Percentiles rank a stretch among this genome's conserved stretches.
Evolutionary conservation across 2,888 invertebrate genomes (phyloP).

Genomic region (Epistrophe grossulariae): DNA sequence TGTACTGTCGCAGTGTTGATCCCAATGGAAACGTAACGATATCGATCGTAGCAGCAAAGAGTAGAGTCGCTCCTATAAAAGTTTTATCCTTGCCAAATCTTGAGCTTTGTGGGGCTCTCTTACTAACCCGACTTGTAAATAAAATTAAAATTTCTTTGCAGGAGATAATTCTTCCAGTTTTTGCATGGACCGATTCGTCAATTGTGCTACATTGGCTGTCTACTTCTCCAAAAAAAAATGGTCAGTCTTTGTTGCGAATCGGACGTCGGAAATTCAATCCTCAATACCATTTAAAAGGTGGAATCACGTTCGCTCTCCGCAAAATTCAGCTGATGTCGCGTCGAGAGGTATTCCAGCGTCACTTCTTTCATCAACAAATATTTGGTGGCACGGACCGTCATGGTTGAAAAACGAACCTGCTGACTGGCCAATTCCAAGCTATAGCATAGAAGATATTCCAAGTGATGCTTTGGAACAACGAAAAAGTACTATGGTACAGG

Average conservation of each 20-base stretch:
- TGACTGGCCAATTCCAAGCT: too few species aligned
- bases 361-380: not conserved
- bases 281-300: not conserved
- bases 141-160: too few species aligned
- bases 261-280: slow-evolving; percentile 28
- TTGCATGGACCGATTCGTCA: too few species aligned
- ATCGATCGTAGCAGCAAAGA: slow-evolving; percentile 28
- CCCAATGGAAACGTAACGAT: not conserved
- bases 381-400: too few species aligned
- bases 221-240: slow-evolving; percentile 24
- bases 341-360: slow-evolving; percentile 37
- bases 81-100: slow-evolving; percentile 39
- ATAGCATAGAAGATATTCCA: too few species aligned
- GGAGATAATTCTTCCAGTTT: too few species aligned
- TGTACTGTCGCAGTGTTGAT: slow-evolving; percentile 31
- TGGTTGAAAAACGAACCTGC: too few species aligned
- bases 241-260: slow-evolving; percentile 39
- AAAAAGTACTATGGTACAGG: not conserved
- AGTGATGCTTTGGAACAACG: too few species aligned
- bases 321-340: slow-evolving; percentile 40
- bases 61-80: slow-evolving; percentile 46
- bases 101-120: slow-evolving; percentile 20
- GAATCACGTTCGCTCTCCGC: slow-evolving; percentile 28
- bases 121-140: slow-evolving; percentile 13
- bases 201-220: too few species aligned